Base-by-base conservation (phyloP, 2,888 invertebrate species). In the Caenorhabditis sp. region DNA sequence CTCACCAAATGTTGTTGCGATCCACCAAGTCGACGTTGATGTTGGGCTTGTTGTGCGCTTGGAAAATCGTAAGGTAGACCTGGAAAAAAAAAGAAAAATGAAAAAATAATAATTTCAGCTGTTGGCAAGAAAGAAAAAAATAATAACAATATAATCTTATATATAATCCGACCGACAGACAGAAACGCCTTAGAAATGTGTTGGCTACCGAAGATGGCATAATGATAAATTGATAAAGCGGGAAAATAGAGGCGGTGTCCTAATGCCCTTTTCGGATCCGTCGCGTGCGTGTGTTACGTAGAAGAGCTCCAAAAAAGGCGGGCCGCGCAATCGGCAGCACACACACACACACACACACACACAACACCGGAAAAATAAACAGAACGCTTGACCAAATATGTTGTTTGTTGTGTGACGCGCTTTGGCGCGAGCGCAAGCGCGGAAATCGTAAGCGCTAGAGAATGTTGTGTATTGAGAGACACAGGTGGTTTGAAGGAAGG, bases 41-140 rank as follows among this genome's bases (percentile, higher is more conserved):
- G 73, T 58, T 73, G 73, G 57, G 73, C 66, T 69, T 69, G 73
- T 69, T 69, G 73, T 59, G 64, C 73, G 55, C 73, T 73, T 24
- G 73, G 69, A 49, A 73, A 69, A 50, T 68, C 66, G 73, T 69
- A 69, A 1, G 73, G 55, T 26, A 14, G 8, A 54, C 64, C 65
- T 68, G 61, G 5, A 43, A 26, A 59, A 37, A 59, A 43, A 26
- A 24, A 53, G n/a, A 53, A 10, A 23, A n/a, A n/a, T n/a, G 53
- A 21, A 21, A 53, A 21, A 23, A 19, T 8, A 21, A 53, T 6
- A 12, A 53, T 53, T 31, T 31, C 31, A 31, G 21, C 10, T 53
- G 10, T 3, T 53, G 10, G 4, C 4, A 23, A 8, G 8, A 53
- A 12, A 53, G 4, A 53, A 53, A 21, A 23, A 53, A 53, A 10